Evolutionary conservation across 2,888 invertebrate genomes (phyloP), one percentile per base, ranked within the genome.

Genomic region (Dorcus parallelipipedus): DNA sequence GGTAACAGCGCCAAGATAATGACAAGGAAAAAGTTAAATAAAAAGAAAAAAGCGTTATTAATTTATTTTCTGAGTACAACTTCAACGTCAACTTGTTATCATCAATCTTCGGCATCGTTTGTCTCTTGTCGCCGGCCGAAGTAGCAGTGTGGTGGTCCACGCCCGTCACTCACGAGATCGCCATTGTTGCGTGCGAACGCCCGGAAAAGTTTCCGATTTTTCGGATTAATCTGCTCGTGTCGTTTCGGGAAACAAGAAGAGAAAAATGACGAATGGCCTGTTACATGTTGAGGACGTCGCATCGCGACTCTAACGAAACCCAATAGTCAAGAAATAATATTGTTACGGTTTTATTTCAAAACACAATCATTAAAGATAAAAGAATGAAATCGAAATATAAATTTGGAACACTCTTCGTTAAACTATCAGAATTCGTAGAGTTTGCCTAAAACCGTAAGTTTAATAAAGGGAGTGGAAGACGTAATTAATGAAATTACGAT

Each of bases 31-130:
- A 54, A 55, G 58, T 53, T 52, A 63, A 64, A 67, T 64, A 64
- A 51, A 58, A 61, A 63, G 61, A 57, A 69, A 71, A 66, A 64
- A 69, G 66, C 71, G 66, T 72, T 73, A 74, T 75, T 75, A 74
- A 74, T 75, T 74, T 75, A 73, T 74, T 74, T 75, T 71, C 71
- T 63, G 69, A 69, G 70, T 70, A 72, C 68, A 70, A 73, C 73
- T 73, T 69, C 68, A 66, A 70, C 71, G 74, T 75, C 73, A 71
- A 70, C 71, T 69, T 69, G 71, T 72, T 70, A 74, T 72, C 74
- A 76, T 76, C 75, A 76, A 76, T 76, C 76, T 76, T 75, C 64
- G 62, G 67, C 70, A 69, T 75, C 76, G 74, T 76, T 76, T 76
- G 74, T 76, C 74, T 75, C 69, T 73, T 71, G 71, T 71, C 70